Conservation (phyloP, 2,113 vertebrate species). For the Seriola rivoliana region DNA sequence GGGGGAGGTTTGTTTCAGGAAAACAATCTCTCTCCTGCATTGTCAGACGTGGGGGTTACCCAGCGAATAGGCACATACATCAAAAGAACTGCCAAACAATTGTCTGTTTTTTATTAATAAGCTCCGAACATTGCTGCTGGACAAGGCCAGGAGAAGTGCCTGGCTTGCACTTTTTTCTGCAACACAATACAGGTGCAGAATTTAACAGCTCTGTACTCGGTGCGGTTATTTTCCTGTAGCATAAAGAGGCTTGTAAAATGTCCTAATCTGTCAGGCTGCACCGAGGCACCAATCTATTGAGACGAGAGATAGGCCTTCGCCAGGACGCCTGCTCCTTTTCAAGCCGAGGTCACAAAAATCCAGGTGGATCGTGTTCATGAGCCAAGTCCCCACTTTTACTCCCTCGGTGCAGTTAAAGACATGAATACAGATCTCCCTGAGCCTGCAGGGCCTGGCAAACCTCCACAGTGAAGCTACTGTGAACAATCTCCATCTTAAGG, state of each 20-base stretch:
- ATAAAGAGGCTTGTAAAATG: slow-evolving; percentile 70
- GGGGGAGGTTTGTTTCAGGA: slow-evolving; percentile 69
- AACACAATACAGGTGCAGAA: slow-evolving; percentile 83
- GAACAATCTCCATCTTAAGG: slow-evolving; percentile 35
- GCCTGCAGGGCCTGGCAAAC: slow-evolving; percentile 48
- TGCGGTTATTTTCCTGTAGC: slow-evolving; percentile 54
- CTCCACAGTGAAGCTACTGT: slow-evolving; percentile 38
- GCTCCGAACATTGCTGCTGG: slow-evolving; percentile 79
- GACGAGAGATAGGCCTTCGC: slow-evolving; percentile 43
- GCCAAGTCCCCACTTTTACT: slow-evolving; percentile 53
- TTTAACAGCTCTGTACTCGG: slow-evolving; percentile 64
- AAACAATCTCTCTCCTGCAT: slow-evolving; percentile 75
- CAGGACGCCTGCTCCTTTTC: slow-evolving; percentile 48
- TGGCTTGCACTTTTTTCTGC: slow-evolving; percentile 77
- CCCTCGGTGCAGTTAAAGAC: slow-evolving; percentile 46
- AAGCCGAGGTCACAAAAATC: slow-evolving; percentile 62
- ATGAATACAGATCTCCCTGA: slow-evolving; percentile 57
- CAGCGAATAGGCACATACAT: slow-evolving; percentile 78
- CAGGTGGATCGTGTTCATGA: slow-evolving; percentile 56
- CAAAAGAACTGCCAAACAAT: slow-evolving; percentile 83
- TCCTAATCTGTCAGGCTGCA: slow-evolving; percentile 66
- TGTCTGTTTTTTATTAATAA: slow-evolving; percentile 84
- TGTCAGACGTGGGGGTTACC: slow-evolving; percentile 64
- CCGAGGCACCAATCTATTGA: slow-evolving; percentile 40
- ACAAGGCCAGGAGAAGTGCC: slow-evolving; percentile 82